Evolutionary conservation across 2,797 vertebrate species (phyloP).

Genomic region (Sebastes baramenuke): DNA sequence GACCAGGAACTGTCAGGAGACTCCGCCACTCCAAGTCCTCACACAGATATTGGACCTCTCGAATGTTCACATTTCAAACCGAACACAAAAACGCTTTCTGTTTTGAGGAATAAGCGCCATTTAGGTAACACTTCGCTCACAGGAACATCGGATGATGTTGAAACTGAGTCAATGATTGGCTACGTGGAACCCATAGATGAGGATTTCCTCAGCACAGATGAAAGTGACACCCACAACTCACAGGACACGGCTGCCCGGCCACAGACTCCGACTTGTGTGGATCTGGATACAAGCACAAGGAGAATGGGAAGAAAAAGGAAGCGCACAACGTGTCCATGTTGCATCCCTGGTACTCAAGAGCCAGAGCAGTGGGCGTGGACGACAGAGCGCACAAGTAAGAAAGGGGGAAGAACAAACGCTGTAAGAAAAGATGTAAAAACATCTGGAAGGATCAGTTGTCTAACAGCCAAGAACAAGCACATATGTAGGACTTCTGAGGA

Average conservation of each 20-base stretch:
- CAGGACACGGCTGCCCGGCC: background rate
- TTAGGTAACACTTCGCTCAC: background rate
- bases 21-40: background rate
- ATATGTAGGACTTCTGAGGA: background rate
- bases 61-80: background rate
- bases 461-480: background rate
- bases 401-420: background rate
- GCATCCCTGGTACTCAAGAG: slow-evolving; percentile 40
- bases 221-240: background rate
- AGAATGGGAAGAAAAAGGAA: slow-evolving; percentile 52
- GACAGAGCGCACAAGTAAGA: background rate
- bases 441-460: slow-evolving; percentile 3
- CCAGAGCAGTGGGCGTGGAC: background rate
- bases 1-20: background rate
- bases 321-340: slow-evolving; percentile 71
- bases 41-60: background rate
- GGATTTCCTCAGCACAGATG: slow-evolving; percentile 34
- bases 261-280: background rate
- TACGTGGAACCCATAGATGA: slow-evolving; percentile 64
- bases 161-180: background rate
- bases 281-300: slow-evolving; percentile 12
- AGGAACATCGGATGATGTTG: background rate
- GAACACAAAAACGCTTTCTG: background rate
- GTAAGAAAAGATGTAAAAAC: slow-evolving; percentile 9
- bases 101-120: background rate